These are phyloP conservation scores for Pseudachorutes palmiensis DNA, from an alignment of 1,140 invertebrate genomes.

Conservation along the genomic window DNA sequence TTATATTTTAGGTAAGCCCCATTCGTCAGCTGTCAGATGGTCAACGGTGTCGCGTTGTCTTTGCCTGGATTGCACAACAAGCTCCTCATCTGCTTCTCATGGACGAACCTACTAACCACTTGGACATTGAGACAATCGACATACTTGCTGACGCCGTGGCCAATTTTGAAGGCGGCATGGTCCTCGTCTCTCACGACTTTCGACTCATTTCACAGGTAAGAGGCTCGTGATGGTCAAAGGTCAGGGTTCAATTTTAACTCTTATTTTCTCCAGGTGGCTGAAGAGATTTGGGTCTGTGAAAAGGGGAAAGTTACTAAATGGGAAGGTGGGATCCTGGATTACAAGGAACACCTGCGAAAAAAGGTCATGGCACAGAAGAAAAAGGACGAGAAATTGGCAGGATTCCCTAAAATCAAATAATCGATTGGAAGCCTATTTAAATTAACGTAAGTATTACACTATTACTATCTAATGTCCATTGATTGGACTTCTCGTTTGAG, in stretches of 20 bases:
- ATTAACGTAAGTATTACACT: too few species aligned
- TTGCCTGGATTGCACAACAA: slow-evolving; percentile 79
- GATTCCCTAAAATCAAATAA: slow-evolving; percentile 10
- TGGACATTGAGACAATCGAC: slow-evolving; percentile 99
- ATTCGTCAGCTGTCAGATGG: slow-evolving; percentile 97
- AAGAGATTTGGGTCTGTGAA: slow-evolving; percentile 99
- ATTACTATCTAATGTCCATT: neutral
- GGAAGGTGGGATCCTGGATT: slow-evolving; percentile 88
- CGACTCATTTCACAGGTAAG: slow-evolving; percentile 92
- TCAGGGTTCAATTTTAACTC: slow-evolving; percentile 24
- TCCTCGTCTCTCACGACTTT: slow-evolving; percentile 96
- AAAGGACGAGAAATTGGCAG: slow-evolving; percentile 11
- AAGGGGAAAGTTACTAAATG: slow-evolving; percentile 93
- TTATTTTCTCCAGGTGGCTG: slow-evolving; percentile 67
- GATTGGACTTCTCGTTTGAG: too few species aligned
- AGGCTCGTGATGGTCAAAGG: slow-evolving; percentile 13
- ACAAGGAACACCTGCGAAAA: slow-evolving; percentile 87
- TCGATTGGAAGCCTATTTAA: neutral
- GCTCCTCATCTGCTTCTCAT: slow-evolving; percentile 85
- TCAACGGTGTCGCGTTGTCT: slow-evolving; percentile 95
- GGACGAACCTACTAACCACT: slow-evolving; percentile 69
- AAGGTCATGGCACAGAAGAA: slow-evolving; percentile 51
- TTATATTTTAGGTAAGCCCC: slow-evolving; percentile 68
- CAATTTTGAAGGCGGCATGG: slow-evolving; percentile 95
- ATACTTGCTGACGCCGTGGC: slow-evolving; percentile 95